Base-by-base conservation (phyloP, 1,140 invertebrate species). In the Cydia pomonella region DNA sequence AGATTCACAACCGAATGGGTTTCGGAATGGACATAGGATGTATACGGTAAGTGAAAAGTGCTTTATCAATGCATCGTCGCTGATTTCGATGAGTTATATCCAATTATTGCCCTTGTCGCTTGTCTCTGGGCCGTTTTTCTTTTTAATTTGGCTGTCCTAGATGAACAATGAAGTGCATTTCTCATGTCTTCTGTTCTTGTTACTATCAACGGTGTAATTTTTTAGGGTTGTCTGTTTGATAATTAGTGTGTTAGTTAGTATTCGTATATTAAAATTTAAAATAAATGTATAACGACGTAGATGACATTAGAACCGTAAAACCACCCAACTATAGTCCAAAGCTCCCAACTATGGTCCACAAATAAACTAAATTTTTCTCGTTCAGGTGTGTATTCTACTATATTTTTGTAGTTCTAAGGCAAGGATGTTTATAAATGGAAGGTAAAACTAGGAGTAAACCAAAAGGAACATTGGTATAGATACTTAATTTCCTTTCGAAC, bases 1-100 rank as follows among this genome's bases (percentile, higher is more conserved):
- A 18, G 29, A n/a, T 33, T 0, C 21, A 38, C n/a, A 9, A 9
- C n/a, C 9, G 53, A 23, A 59, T 59, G 53, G 16, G 9, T 59
- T 59, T 59, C n/a, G 0, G n/a, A 23, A 59, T 59, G 21, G 7
- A 59, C 6, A 18, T 59, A 59, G 53, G 21, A 84, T 83, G 79
- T 82, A 82, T 85, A 82, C 90, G 88, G 90, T 86, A 91, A 90
- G 91, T 91, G 90, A 81, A 82, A 83, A 80, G 77, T 85, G 87
- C 89, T 92, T 92, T 92, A 91, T 91, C 91, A 91, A 92, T 92
- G 89, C 91, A 92, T 91, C 91, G 89, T 91, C 89, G 83, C 84
- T 90, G 86, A 91, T 89, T 87, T 85, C 82, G 84, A 90, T 91
- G 91, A 92, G 91, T 91, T 91, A 92, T 92, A 89, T 85, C 81